Evolutionary conservation across 2,113 vertebrate genomes (phyloP).

Genomic region (Poeciliopsis turrubarensis): DNA sequence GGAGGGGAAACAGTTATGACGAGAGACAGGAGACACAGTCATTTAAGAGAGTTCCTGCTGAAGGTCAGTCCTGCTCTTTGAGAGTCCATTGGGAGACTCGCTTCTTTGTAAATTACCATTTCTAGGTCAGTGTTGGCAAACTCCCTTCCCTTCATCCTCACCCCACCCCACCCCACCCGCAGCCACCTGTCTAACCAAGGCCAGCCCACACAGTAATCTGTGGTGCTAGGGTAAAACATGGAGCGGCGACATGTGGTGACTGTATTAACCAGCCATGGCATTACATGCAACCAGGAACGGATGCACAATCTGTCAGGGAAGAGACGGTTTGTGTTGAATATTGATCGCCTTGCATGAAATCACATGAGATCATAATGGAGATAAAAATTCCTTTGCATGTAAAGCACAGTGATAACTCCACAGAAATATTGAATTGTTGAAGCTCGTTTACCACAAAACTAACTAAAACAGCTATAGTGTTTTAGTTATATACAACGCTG

Average conservation of each 20-base stretch:
- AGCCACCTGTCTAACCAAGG: constrained; percentile 33
- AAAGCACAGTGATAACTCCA: too few relatives aligned
- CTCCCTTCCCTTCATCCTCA: background rate
- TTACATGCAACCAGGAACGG: constrained; percentile 32
- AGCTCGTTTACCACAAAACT: too few relatives aligned
- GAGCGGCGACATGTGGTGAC: constrained; percentile 30
- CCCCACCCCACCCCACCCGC: constrained; percentile 22
- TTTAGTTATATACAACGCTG: too few relatives aligned
- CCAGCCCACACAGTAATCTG: constrained; percentile 66
- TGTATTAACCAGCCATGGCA: constrained; percentile 45
- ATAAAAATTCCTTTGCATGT: background rate
- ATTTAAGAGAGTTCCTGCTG: constrained; percentile 23
- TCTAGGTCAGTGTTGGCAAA: constrained; percentile 69
- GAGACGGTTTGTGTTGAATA: background rate
- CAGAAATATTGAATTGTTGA: too few relatives aligned
- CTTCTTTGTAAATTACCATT: constrained; percentile 57
- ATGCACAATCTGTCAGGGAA: constrained; percentile 28
- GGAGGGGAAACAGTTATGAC: constrained; percentile 5
- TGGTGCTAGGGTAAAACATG: constrained; percentile 21
- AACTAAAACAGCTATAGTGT: too few relatives aligned
- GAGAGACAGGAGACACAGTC: background rate
- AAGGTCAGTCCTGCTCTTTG: constrained; percentile 8
- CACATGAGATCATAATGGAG: background rate
- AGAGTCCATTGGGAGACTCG: constrained; percentile 21
- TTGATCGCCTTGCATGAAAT: background rate